Percentiles rank a stretch among this genome's conserved stretches.
These are phyloP conservation scores for Megaceryle alcyon DNA, from an alignment of 2,797 vertebrate genomes.

Conservation along the genomic window DNA sequence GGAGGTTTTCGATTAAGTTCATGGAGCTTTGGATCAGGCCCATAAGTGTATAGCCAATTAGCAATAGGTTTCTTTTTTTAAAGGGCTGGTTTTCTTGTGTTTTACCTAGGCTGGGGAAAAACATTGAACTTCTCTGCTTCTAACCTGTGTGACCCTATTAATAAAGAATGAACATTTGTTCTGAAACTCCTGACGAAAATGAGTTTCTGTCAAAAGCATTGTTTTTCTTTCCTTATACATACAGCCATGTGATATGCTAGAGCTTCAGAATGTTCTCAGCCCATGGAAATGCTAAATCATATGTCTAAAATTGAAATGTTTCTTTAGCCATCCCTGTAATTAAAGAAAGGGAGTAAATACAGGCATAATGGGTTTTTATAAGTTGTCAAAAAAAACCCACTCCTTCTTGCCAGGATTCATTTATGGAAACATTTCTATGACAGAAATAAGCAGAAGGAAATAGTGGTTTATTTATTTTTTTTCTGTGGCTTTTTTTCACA, in stretches of 20 bases:
- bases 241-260: neutral
- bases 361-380: neutral
- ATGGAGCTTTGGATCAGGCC: neutral
- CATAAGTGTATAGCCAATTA: neutral
- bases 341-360: neutral
- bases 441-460: constrained; percentile 14
- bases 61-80: neutral
- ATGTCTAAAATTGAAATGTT: neutral
- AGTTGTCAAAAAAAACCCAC: neutral
- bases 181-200: neutral
- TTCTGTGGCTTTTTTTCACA: neutral
- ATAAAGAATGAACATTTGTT: neutral
- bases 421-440: neutral
- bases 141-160: neutral
- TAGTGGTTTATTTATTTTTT: neutral
- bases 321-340: neutral
- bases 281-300: neutral
- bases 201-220: neutral
- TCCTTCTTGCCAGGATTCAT: neutral
- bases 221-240: neutral
- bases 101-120: neutral
- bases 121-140: neutral
- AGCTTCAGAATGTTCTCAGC: neutral
- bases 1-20: neutral
- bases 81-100: neutral